Evolutionary conservation across 2,888 invertebrate genomes (phyloP), one percentile per base, ranked within the genome.

Genomic region (Caenorhabditis sp.): DNA sequence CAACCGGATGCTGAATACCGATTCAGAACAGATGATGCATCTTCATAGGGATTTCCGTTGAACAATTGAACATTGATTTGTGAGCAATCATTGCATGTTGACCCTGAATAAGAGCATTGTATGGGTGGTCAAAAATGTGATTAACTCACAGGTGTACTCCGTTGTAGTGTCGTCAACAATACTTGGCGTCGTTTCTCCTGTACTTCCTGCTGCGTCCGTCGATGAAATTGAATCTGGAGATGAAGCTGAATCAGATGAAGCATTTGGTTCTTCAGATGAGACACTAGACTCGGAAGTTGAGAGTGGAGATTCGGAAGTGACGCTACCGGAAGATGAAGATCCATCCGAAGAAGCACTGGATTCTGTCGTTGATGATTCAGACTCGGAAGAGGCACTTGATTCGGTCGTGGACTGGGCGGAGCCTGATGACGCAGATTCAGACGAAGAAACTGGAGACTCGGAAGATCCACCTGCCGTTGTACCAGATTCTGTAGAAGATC

Each of bases 21-120:
- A 66, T 88, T 88, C 49, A 88, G 63, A n/a, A 87, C 87, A 3
- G 87, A 85, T 6, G 87, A 83, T 0, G 84, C 88, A 44, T 88
- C 88, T 24, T 84, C 77, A 51, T 66, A 87, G 0, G 85, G 87
- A 28, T 83, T 79, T 24, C 79, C 80, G n/a, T 85, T 79, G 76
- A 80, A 87, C 5, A 86, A 56, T 31, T 83, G 77, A 12, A 87
- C 85, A 49, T 85, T 73, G 38, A 87, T 61, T 10, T 82, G 77
- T 6, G 80, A 64, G 54, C 87, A 87, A 24, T 79, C 82, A 54
- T 85, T 81, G 61, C 87, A 87, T 0, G 83, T 83, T 8, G 79
- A 70, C 81, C 81, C 77, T 76, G n/a, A 22, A 68, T n/a, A n/a
- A 38, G 35, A n/a, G 5, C 2, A 12, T 16, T 31, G 14, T 6